Evolutionary conservation across 2,113 vertebrate genomes (phyloP).

Genomic region (Dipodomys merriami): DNA sequence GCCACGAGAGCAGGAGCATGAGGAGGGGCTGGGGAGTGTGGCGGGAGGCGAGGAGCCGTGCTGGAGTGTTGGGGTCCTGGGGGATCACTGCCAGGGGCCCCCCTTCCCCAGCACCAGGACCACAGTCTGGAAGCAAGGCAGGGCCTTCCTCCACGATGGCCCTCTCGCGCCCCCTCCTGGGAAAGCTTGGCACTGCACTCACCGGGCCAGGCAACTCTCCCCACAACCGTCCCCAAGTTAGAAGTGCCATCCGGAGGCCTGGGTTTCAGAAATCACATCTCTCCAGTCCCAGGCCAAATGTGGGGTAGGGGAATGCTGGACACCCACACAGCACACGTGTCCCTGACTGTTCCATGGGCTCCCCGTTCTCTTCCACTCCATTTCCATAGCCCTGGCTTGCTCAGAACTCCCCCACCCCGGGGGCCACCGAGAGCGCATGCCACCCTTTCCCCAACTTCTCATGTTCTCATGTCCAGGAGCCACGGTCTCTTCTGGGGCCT

Average conservation of each 20-base stretch:
- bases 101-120: not conserved
- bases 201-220: too few species aligned
- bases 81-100: too few species aligned
- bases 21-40: not conserved
- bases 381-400: not conserved
- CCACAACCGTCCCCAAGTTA: too few species aligned
- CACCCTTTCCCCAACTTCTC: not conserved
- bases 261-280: too few species aligned
- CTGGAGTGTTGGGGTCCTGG: too few species aligned
- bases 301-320: not conserved
- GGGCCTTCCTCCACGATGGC: too few species aligned
- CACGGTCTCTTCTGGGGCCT: not conserved
- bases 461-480: not conserved
- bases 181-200: not conserved
- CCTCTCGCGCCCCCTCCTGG: constrained; percentile 46
- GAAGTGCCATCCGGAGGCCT: not conserved
- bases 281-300: not conserved
- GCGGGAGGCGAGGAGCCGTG: not conserved
- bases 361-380: too few species aligned
- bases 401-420: too few species aligned
- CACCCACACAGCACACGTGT: not conserved
- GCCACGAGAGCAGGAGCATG: not conserved
- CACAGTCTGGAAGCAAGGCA: not conserved
- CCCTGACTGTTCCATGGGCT: not conserved
- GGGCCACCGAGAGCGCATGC: not conserved